Percentiles rank a stretch among this genome's conserved stretches.
Evolutionary conservation across 2,888 invertebrate species (phyloP).

Genomic region (Chymomyza amoena): DNA sequence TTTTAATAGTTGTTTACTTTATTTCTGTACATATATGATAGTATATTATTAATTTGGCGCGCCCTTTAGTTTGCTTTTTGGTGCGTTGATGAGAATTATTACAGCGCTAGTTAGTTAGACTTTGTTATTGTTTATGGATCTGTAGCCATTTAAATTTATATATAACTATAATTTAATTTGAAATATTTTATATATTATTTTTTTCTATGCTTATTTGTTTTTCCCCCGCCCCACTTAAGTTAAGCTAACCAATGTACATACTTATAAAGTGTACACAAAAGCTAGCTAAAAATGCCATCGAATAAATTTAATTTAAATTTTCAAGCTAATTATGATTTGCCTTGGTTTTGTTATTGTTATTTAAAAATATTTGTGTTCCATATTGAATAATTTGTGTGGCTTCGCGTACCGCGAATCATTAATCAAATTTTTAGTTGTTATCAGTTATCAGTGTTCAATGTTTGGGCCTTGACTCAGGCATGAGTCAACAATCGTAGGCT

Average conservation of each 20-base stretch:
- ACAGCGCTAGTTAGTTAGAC: constrained; percentile 17
- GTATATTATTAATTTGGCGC: background rate
- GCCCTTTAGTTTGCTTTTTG: background rate
- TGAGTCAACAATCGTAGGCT: background rate
- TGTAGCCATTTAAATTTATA: constrained; percentile 8
- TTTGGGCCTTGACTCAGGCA: background rate
- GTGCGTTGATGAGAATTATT: constrained; percentile 30
- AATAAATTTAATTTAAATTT: constrained; percentile 55
- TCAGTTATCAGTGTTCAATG: background rate
- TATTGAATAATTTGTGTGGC: background rate
- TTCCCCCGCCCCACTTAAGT: background rate
- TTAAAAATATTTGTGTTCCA: background rate
- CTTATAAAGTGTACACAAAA: constrained; percentile 26
- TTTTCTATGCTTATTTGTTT: background rate
- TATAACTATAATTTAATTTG: constrained; percentile 12
- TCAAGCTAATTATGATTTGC: constrained; percentile 34
- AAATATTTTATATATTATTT: background rate
- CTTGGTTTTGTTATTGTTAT: constrained; percentile 8
- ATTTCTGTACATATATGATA: constrained; percentile 10
- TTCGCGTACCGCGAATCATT: background rate
- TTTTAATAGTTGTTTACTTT: background rate
- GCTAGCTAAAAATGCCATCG: constrained; percentile 58
- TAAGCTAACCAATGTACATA: background rate
- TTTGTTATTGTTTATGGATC: constrained; percentile 31
- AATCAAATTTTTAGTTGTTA: background rate